Percentiles rank a stretch among this genome's conserved stretches.
These are phyloP conservation scores for Doryteuthis pealeii DNA, from an alignment of 1,140 invertebrate genomes.

Conservation along the genomic window DNA sequence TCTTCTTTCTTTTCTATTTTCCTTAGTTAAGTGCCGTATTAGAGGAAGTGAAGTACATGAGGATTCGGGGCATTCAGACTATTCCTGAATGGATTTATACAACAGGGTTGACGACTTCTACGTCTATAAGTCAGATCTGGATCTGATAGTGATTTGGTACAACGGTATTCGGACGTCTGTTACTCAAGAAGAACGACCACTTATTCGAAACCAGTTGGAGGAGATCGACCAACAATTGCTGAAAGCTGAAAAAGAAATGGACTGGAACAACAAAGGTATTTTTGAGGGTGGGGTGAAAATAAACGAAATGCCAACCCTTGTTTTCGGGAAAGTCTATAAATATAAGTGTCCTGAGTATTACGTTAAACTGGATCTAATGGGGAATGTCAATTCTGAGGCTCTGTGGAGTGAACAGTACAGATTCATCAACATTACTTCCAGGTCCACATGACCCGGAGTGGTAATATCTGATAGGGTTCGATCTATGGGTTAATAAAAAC, in stretches of 20 bases:
- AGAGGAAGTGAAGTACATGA: conserved; percentile 56
- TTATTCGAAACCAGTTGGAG: conserved; percentile 75
- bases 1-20: too few relatives aligned
- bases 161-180: conserved; percentile 74
- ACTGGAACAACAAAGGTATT: conserved; percentile 76
- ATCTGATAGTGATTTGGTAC: conserved; percentile 59
- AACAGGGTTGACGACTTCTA: conserved; percentile 42
- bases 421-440: too few relatives aligned
- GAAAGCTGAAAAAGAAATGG: conserved; percentile 71
- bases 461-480: too few relatives aligned
- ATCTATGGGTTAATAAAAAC: too few relatives aligned
- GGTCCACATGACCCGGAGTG: too few relatives aligned
- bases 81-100: conserved; percentile 50
- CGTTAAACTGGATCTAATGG: too few relatives aligned
- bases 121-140: conserved; percentile 45
- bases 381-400: too few relatives aligned
- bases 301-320: too few relatives aligned
- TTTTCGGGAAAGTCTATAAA: too few relatives aligned
- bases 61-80: conserved; percentile 32
- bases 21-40: conserved; percentile 48
- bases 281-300: too few relatives aligned
- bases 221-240: conserved; percentile 76
- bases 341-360: too few relatives aligned
- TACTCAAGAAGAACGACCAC: conserved; percentile 75
- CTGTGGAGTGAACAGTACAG: too few relatives aligned